phyloP scores from a whole-genome alignment of 64 coral and sea anemone genomes.

The Porites australiensis region DNA sequence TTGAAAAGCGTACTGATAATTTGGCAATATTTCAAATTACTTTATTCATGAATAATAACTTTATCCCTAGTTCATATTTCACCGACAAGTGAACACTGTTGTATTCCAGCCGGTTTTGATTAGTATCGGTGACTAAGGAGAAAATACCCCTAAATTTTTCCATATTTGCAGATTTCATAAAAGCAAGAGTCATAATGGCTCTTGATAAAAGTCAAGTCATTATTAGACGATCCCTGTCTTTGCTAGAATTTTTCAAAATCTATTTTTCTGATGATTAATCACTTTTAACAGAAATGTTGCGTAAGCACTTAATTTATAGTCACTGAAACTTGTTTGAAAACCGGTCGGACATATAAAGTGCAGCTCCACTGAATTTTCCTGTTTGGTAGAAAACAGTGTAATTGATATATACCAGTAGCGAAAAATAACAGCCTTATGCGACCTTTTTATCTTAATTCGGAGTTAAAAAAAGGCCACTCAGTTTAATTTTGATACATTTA shows the following conservation, averaged over 20 bases:
- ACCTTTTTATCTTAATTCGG: no score
- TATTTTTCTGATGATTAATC: not conserved
- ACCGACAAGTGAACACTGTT: not conserved
- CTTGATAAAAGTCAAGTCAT: not conserved
- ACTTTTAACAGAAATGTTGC: not conserved
- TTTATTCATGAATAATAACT: no score
- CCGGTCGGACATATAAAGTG: not conserved
- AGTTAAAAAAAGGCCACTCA: no score
- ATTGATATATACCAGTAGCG: no score
- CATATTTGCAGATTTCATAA: not conserved
- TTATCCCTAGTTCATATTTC: not conserved
- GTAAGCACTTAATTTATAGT: not conserved
- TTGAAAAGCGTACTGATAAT: no score
- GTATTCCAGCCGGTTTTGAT: not conserved
- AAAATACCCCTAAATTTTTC: not conserved
- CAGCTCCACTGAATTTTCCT: no score
- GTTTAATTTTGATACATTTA: no score
- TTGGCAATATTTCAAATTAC: no score
- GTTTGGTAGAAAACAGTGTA: no score
- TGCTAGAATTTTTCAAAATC: not conserved
- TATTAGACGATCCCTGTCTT: no score
- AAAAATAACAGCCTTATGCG: no score
- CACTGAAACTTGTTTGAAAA: not conserved
- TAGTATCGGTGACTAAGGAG: not conserved
- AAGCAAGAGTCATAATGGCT: no score